Evolutionary conservation across 2,113 vertebrate species (phyloP), one percentile per base, ranked within the genome.

Genomic region (Tricholaema leucomelas): DNA sequence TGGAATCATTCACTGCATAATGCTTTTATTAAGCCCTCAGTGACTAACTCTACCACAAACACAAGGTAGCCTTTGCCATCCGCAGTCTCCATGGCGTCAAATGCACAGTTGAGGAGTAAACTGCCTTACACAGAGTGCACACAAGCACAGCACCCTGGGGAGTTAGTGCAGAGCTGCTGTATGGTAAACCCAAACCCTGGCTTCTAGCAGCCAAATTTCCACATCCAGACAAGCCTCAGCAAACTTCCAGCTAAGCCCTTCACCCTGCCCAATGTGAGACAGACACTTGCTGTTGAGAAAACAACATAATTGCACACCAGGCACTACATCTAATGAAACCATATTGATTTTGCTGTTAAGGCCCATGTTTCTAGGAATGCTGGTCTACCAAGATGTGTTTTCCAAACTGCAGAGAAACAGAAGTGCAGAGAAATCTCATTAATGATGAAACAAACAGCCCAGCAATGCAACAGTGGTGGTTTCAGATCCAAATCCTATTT

Each of bases 221-320:
- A 1, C 20, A 27, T 10, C 36, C 33, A 16, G 69, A 27, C 40
- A 18, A 61, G n/a, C 17, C 63, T 30, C 76, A 54, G 60, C 19
- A 5, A 42, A 44, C 14, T 66, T 60, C 38, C 10, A 0, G 79
- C 69, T 25, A 9, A 87, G 63, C 54, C 40, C 12, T 38, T 40
- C 30, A 44, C 54, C 28, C 9, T 44, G n/a, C 85, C 71, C 3
- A 2, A 44, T 75, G 71, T 2, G 2, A 20, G 4, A 31, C 58
- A 87, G 59, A 66, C 20, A 2, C 83, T 60, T 28, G n/a, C 74
- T 73, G 67, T 17, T 73, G 87, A 76, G 70, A 81, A 91, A 88
- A 89, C 5, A 42, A 23, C 61, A 16, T 8, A 84, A 91, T 8
- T 81, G 54, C 78, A 84, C 63, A 48, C 38, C 33, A 27, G 81